Base-by-base conservation (phyloP, 2,797 vertebrate species). In the Syngnathus rostellatus region DNA sequence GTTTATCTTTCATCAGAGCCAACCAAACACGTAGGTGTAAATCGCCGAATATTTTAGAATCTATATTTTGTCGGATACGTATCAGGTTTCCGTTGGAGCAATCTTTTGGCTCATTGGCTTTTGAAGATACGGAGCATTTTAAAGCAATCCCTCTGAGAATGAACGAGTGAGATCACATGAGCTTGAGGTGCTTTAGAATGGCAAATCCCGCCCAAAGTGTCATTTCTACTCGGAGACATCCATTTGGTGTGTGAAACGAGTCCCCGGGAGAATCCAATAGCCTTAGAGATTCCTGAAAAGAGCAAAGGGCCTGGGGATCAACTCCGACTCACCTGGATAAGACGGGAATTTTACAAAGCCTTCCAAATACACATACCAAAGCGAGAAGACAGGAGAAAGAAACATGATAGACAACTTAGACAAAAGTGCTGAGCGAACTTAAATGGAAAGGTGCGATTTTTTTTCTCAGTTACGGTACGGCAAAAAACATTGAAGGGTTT, bases 131-230 rank as follows among this genome's bases (percentile, higher is more conserved):
- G 71, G 75, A 70, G 77, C 78, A 84, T 90, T 89, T 89, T 80
- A 89, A 85, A 77, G 73, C 82, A 86, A 90, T 91, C 83, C 88
- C 89, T 85, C 75, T 37, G 88, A 89, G 88, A 89, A 79, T 73
- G 86, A 88, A 85, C 78, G 83, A 86, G 81, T 84, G 85, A 85
- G 85, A 90, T 90, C 89, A 87, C 87, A 88, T 88, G 85, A 86
- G 88, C 89, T 90, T 88, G 89, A 86, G 86, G 84, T 89, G 91
- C 89, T 90, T 92, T 90, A 87, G 87, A 91, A 91, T 89, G 88
- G 89, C 88, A 92, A 91, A 90, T 91, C 90, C 88, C 88, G 89
- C 88, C 88, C 88, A 89, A 90, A 87, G 88, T 91, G 89, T 88
- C 89, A 89, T 92, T 91, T 90, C 87, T 85, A 86, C 84, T 85